Conservation (phyloP, 2,888 invertebrate species). For the Girardia tigrina region DNA sequence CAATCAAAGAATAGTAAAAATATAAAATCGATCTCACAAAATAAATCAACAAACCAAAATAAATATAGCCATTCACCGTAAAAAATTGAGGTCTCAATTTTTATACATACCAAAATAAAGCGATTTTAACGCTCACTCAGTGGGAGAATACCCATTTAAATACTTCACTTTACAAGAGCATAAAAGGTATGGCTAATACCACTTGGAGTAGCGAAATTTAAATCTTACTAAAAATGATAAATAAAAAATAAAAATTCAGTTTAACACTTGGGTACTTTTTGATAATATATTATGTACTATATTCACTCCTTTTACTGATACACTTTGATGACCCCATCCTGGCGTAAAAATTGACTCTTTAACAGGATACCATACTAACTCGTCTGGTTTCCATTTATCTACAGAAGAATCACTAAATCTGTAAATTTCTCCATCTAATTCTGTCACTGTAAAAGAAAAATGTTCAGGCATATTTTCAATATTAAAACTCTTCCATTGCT, state of each 20-base stretch:
- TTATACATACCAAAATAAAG: conserved; percentile 23
- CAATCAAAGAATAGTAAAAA: too few species aligned
- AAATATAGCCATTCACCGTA: conserved; percentile 20
- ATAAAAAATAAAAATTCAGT: neutral
- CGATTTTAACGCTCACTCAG: neutral
- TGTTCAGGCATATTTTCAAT: conserved; percentile 27
- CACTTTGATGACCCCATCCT: conserved; percentile 30
- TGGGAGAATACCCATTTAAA: conserved; percentile 16
- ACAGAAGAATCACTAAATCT: conserved; percentile 28
- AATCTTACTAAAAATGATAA: neutral
- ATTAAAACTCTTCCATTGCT: neutral
- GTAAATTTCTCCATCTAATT: conserved; percentile 28
- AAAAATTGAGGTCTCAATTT: conserved; percentile 7
- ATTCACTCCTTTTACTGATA: conserved; percentile 25
- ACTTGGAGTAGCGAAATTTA: conserved; percentile 19
- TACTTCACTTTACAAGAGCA: conserved; percentile 23
- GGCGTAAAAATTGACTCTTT: conserved; percentile 1
- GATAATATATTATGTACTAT: conserved; percentile 27
- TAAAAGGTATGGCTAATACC: conserved; percentile 23
- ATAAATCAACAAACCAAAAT: too few species aligned
- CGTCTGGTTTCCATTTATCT: conserved; percentile 28
- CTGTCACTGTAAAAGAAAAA: conserved; percentile 26
- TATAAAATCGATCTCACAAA: too few species aligned
- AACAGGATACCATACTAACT: conserved; percentile 1
- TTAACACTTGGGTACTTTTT: conserved; percentile 30